Percentiles rank a stretch among this genome's conserved stretches.
Conservation (phyloP, 2,113 vertebrate genomes). For the Datnioides undecimradiatus region DNA sequence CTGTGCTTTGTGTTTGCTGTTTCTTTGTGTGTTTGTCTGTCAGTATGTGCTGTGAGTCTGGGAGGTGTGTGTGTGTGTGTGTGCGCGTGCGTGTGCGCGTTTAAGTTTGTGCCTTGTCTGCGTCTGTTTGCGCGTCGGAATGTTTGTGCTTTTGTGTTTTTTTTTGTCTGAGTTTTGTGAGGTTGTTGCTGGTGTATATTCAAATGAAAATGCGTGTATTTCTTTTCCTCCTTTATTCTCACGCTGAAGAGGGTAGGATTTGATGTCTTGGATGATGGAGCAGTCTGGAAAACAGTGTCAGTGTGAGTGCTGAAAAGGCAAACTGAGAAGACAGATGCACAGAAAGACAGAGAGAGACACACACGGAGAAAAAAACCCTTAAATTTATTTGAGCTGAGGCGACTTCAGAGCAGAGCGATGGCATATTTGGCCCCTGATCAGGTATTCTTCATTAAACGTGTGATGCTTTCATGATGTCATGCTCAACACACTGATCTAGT, state of each 20-base stretch:
- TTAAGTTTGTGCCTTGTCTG: constrained; percentile 65
- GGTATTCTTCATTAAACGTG: constrained; percentile 52
- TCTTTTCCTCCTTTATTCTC: constrained; percentile 67
- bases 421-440: constrained; percentile 37
- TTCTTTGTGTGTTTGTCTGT: constrained; percentile 79
- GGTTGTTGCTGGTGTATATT: constrained; percentile 78
- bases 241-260: constrained; percentile 66
- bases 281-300: constrained; percentile 79
- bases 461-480: constrained; percentile 68
- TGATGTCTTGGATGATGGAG: constrained; percentile 80
- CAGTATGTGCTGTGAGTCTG: constrained; percentile 69
- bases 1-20: constrained; percentile 78
- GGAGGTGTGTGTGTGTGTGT: constrained; percentile 26
- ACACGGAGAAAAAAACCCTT: constrained; percentile 37
- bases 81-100: neutral
- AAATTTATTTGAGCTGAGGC: constrained; percentile 43
- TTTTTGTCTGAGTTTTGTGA: constrained; percentile 66
- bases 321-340: constrained; percentile 70
- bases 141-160: constrained; percentile 74
- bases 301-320: constrained; percentile 72
- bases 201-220: constrained; percentile 73
- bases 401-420: constrained; percentile 39
- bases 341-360: constrained; percentile 63
- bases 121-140: constrained; percentile 63
- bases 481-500: constrained; percentile 72